A percentile compares a stretch with the other conserved stretches of the same genome.
Conservation (phyloP, 2,797 vertebrate genomes). For the Podarcis lilfordi region DNA sequence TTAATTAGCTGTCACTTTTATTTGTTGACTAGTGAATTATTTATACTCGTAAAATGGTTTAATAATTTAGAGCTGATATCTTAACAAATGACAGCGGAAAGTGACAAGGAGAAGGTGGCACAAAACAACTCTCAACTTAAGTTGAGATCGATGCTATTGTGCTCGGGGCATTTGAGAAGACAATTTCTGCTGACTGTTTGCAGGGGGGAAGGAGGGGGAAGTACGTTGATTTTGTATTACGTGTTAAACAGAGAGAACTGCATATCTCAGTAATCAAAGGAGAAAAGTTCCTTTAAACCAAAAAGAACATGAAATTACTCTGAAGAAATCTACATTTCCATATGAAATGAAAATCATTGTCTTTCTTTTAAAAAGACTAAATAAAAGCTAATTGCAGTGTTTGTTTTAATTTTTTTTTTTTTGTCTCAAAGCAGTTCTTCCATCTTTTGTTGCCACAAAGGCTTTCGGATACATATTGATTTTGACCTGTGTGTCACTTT, state of each 20-base stretch:
- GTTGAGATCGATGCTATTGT: conserved; percentile 76
- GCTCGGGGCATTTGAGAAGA: conserved; percentile 72
- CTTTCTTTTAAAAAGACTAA: conserved; percentile 71
- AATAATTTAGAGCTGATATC: conserved; percentile 90
- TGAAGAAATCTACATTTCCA: conserved; percentile 71
- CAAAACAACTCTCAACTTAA: conserved; percentile 62
- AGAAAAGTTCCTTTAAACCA: conserved; percentile 72
- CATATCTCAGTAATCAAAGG: conserved; percentile 75
- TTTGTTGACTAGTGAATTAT: conserved; percentile 93
- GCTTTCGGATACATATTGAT: conserved; percentile 64
- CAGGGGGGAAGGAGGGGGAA: conserved; percentile 64
- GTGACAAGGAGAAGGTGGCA: conserved; percentile 80
- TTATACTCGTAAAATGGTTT: conserved; percentile 88
- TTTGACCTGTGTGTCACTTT: conserved; percentile 58
- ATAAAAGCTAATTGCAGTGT: conserved; percentile 70
- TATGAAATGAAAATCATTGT: conserved; percentile 74
- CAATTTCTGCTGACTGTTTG: conserved; percentile 78
- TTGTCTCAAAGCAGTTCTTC: conserved; percentile 66
- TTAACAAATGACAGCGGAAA: conserved; percentile 87
- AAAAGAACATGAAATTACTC: conserved; percentile 71
- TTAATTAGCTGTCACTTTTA: conserved; percentile 89
- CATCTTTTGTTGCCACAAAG: conserved; percentile 66
- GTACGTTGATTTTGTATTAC: conserved; percentile 68
- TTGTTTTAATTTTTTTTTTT: conserved; percentile 71
- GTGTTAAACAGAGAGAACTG: conserved; percentile 74